Evolutionary conservation across 2,888 invertebrate genomes (phyloP), one percentile per base, ranked within the genome.

Genomic region (Nemoura dubitans): DNA sequence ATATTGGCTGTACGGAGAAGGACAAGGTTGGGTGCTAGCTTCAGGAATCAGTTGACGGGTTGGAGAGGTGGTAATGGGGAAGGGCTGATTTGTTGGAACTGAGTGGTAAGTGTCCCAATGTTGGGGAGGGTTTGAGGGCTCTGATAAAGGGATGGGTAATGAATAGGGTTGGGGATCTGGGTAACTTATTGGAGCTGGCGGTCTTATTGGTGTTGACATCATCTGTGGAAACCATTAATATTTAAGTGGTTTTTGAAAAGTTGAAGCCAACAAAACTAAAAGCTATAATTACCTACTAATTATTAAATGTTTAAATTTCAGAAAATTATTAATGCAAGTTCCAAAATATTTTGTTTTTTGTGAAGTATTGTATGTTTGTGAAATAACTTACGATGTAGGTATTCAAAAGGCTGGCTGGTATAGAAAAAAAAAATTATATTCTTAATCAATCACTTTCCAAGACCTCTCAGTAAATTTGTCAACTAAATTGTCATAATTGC

Each of bases 161-260:
- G 27, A 77, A 30, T 29, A 36, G n/a, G 83, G 25, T 28, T 30
- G 36, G 14, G 84, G 76, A 27, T 16, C 42, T n/a, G 27, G 29
- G 16, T 30, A 76, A 83, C n/a, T 30, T 21, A 36, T 77, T n/a
- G 27, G 80, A 29, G n/a, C 78, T 29, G 36, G 85, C 42, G 29
- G 86, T 3, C 87, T 86, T 36, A 95, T 94, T 0, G 94, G 94
- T 28, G 95, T 94, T 21, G 94, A 94, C 87, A 94, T 93, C 94
- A 94, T 94, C 94, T 95, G 92, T 0, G 92, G 92, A 83, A 87
- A 87, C 43, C n/a, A 76, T 30, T 29, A 77, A 78, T 16, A 29
- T n/a, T n/a, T n/a, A n/a, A n/a, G n/a, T n/a, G n/a, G n/a, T n/a
- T n/a, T n/a, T n/a, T n/a, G n/a, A n/a, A n/a, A n/a, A n/a, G n/a